These are phyloP conservation scores for Lycia hirtaria DNA, from an alignment of 2,888 invertebrate species.

Conservation along the genomic window DNA sequence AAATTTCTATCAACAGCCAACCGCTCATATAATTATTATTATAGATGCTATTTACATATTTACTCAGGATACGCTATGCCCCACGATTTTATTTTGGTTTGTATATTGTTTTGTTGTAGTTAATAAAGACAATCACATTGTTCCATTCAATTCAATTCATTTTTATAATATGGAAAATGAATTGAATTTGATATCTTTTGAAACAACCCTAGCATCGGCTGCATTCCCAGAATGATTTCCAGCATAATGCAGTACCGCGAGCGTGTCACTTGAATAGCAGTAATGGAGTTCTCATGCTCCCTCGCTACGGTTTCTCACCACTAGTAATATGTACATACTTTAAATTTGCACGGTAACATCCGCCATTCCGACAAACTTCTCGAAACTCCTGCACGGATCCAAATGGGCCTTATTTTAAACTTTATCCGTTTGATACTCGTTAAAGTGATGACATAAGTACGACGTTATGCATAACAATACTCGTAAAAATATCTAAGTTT, in stretches of 20 bases:
- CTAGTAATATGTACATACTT: conserved; percentile 81
- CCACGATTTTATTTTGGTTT: too few species aligned
- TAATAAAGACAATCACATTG: background rate
- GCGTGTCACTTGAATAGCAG: conserved; percentile 72
- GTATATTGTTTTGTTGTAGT: too few species aligned
- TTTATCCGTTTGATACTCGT: conserved; percentile 53
- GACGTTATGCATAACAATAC: conserved; percentile 34
- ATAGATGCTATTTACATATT: too few species aligned
- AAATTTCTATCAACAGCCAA: too few species aligned
- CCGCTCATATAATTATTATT: too few species aligned
- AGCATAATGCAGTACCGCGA: conserved; percentile 42
- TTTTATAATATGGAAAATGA: background rate
- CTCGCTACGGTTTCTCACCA: conserved; percentile 72
- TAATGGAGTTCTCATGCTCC: conserved; percentile 84
- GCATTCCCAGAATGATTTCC: conserved; percentile 19
- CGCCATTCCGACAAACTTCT: conserved; percentile 72
- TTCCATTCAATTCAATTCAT: background rate
- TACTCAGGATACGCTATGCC: too few species aligned
- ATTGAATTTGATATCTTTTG: background rate
- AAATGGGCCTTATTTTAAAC: conserved; percentile 71
- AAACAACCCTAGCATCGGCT: conserved; percentile 2
- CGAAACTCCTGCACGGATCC: conserved; percentile 69
- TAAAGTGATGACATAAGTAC: conserved; percentile 34
- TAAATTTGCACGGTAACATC: conserved; percentile 80
- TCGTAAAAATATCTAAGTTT: conserved; percentile 30